A percentile compares a stretch with the other conserved stretches of the same genome.
These are phyloP conservation scores for Drosophila miranda DNA, from an alignment of 1,140 invertebrate species.

Conservation along the genomic window DNA sequence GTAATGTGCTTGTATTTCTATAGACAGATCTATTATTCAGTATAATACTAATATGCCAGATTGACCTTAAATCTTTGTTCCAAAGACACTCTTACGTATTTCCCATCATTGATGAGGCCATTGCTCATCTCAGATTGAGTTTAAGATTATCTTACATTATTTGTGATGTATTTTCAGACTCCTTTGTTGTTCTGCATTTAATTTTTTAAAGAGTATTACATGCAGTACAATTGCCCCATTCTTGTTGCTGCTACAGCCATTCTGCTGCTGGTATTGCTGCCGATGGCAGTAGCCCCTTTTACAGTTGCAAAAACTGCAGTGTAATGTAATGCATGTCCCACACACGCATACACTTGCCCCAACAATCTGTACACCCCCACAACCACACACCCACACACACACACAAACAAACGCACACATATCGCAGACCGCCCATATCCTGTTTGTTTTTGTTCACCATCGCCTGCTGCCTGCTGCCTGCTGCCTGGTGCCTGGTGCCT, in stretches of 20 bases:
- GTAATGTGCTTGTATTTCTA: too few species aligned
- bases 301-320: constrained; percentile 65
- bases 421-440: constrained; percentile 66
- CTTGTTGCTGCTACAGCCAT: neutral
- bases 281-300: constrained; percentile 45
- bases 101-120: too few species aligned
- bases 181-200: neutral
- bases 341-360: constrained; percentile 14
- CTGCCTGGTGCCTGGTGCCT: constrained; percentile 30
- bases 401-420: constrained; percentile 33
- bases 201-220: neutral
- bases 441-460: constrained; percentile 68
- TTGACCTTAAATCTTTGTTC: too few species aligned
- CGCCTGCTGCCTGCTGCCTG: constrained; percentile 10
- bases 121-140: too few species aligned
- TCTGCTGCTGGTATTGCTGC: constrained; percentile 26
- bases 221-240: neutral
- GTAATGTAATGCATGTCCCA: constrained; percentile 65
- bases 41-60: too few species aligned
- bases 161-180: too few species aligned
- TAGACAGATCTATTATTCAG: too few species aligned
- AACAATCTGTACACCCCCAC: too few species aligned
- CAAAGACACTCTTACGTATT: too few species aligned
- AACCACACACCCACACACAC: constrained; percentile 17
- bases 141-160: too few species aligned